phyloP scores from a whole-genome alignment of 2,888 invertebrate genomes.

The Aricia artaxerxes region DNA sequence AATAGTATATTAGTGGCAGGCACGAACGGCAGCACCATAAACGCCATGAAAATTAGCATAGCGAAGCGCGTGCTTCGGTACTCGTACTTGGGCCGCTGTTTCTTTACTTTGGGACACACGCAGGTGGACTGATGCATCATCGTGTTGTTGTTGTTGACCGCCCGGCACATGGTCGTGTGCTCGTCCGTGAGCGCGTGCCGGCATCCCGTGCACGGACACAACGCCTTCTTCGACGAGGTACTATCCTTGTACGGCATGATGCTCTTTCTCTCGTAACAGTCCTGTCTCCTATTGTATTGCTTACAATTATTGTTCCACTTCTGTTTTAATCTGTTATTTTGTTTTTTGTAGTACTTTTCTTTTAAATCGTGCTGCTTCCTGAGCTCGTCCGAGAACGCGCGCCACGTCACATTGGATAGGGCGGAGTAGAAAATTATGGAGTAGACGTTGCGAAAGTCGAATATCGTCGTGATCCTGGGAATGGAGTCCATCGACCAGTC shows the following conservation, averaged over 20 bases:
- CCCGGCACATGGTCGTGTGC: slow-evolving; percentile 85
- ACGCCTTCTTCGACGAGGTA: slow-evolving; percentile 62
- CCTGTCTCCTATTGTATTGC: slow-evolving; percentile 65
- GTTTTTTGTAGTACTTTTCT: slow-evolving; percentile 67
- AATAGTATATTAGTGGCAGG: slow-evolving; percentile 98
- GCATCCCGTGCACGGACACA: slow-evolving; percentile 84
- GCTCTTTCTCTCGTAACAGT: slow-evolving; percentile 67
- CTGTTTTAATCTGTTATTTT: slow-evolving; percentile 66
- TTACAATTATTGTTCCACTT: slow-evolving; percentile 72
- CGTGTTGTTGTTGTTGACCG: slow-evolving; percentile 86
- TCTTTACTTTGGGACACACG: slow-evolving; percentile 67
- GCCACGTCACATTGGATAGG: slow-evolving; percentile 68
- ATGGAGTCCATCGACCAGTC: slow-evolving; percentile 99
- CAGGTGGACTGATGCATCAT: slow-evolving; percentile 76
- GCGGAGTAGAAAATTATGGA: slow-evolving; percentile 87
- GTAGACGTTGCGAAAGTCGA: slow-evolving; percentile 89
- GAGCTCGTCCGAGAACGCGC: slow-evolving; percentile 62
- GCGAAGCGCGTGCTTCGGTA: slow-evolving; percentile 70
- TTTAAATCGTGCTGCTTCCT: slow-evolving; percentile 65
- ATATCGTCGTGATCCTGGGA: slow-evolving; percentile 88
- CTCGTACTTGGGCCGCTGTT: slow-evolving; percentile 55
- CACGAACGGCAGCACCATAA: slow-evolving; percentile 94
- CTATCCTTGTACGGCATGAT: slow-evolving; percentile 64
- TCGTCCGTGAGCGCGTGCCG: slow-evolving; percentile 83
- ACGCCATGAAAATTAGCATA: slow-evolving; percentile 83